Percentiles rank a stretch among this genome's conserved stretches.
Conservation (phyloP, 1,140 invertebrate species). For the Pseudomyrmex gracilis region DNA sequence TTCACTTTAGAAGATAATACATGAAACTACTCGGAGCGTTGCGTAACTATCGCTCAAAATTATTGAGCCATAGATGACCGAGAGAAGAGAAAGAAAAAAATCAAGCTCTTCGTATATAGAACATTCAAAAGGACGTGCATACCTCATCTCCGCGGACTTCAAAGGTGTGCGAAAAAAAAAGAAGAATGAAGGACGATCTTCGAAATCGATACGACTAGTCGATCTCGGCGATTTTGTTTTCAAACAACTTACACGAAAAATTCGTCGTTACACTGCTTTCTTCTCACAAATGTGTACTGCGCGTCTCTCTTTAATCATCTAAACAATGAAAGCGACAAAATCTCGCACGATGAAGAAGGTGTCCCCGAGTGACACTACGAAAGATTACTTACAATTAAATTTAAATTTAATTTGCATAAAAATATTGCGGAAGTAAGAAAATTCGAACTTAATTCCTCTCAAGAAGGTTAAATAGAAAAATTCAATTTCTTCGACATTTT, state of each 20-base stretch:
- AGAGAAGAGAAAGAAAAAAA: too few relatives aligned
- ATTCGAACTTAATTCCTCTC: slow-evolving; percentile 48
- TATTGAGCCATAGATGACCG: slow-evolving; percentile 24
- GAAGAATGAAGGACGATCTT: slow-evolving; percentile 38
- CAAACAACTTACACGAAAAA: slow-evolving; percentile 34
- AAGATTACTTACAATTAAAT: slow-evolving; percentile 13
- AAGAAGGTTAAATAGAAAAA: slow-evolving; percentile 15
- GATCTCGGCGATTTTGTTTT: slow-evolving; percentile 4
- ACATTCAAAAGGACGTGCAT: too few relatives aligned
- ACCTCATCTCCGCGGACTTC: not conserved
- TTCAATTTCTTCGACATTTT: slow-evolving; percentile 1
- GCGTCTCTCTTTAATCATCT: slow-evolving; percentile 78
- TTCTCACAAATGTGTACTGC: not conserved
- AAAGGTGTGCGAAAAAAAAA: slow-evolving; percentile 15
- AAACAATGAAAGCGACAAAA: slow-evolving; percentile 84
- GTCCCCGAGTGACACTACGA: slow-evolving; percentile 65
- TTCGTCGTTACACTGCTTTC: slow-evolving; percentile 26
- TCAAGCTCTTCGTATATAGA: too few relatives aligned
- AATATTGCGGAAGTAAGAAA: not conserved
- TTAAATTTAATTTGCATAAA: not conserved
- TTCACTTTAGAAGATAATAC: slow-evolving; percentile 34
- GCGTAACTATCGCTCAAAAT: slow-evolving; percentile 27
- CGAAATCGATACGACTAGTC: slow-evolving; percentile 10
- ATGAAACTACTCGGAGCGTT: slow-evolving; percentile 33
- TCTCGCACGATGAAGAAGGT: slow-evolving; percentile 67